Evolutionary conservation across 1,140 invertebrate genomes (phyloP), one percentile per base, ranked within the genome.

Genomic region (Drosophila ogumai): DNA sequence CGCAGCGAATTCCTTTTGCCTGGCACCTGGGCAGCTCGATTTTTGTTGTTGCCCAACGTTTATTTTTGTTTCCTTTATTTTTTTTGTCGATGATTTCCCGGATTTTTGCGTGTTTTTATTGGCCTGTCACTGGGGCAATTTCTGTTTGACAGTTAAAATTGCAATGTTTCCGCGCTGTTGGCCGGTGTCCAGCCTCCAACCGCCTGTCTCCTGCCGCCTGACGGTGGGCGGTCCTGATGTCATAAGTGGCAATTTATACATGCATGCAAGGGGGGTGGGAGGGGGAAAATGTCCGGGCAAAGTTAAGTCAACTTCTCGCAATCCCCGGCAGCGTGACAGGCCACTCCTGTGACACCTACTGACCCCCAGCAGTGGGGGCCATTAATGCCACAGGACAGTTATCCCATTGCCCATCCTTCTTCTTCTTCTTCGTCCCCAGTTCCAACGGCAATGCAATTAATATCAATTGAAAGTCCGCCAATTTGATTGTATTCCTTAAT

Each of bases 401-500:
- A 25, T 25, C 41, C 36, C 19, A 15, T 31, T 32, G n/a, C 13
- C 15, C 17, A 44, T 19, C 10, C 41, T 6, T 19, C 41, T 6
- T 46, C 43, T 6, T 44, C 17, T 3, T 25, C 0, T 5, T 38
- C 36, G n/a, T n/a, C 4, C 15, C 8, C 66, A 13, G 19, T 4
- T 19, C 7, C 19, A 67, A 67, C 15, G 34, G 68, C 66, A 57
- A 46, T 55, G 72, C 87, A 91, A 88, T 91, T 90, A 91, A 82
- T 82, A 88, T 88, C 81, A 90, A 87, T 91, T 72, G 82, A 75
- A 73, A 72, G 76, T 61, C 68, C 55, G 66, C 46, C 79, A 79
- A 87, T 87, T 82, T 82, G 66, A 86, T 82, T 82, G 78, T 68
- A 77, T 74, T 75, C 68, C 73, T 74, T 91, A 82, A 87, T 90